Evolutionary conservation across 2,888 invertebrate species (phyloP).

Genomic region (Orthosia gracilis): DNA sequence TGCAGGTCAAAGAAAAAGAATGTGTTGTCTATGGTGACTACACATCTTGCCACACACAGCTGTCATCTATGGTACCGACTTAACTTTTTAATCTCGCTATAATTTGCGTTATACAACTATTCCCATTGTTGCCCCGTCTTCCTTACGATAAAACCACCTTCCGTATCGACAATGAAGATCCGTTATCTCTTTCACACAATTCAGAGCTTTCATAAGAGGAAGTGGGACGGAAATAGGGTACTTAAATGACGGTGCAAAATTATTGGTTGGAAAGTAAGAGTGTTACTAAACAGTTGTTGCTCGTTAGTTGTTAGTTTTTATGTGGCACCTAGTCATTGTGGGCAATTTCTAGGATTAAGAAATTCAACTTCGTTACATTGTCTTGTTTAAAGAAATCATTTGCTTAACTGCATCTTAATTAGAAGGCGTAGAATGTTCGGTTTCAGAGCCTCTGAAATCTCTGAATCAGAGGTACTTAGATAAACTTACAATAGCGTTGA

Average conservation of each 20-base stretch:
- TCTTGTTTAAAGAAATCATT: background rate
- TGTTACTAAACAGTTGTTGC: slow-evolving; percentile 47
- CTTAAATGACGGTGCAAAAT: slow-evolving; percentile 62
- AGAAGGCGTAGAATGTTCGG: background rate
- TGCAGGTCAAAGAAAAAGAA: slow-evolving; percentile 20
- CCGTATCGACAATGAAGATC: slow-evolving; percentile 62
- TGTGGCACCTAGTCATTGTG: slow-evolving; percentile 20
- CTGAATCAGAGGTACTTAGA: background rate
- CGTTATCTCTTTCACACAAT: slow-evolving; percentile 69
- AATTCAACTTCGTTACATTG: slow-evolving; percentile 9
- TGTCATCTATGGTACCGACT: slow-evolving; percentile 25
- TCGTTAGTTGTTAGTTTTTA: slow-evolving; percentile 41
- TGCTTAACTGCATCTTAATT: background rate
- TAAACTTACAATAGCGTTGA: background rate
- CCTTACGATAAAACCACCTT: slow-evolving; percentile 62
- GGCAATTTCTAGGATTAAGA: slow-evolving; percentile 25
- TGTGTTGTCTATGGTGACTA: slow-evolving; percentile 52
- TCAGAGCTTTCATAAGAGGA: slow-evolving; percentile 61
- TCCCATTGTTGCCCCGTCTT: slow-evolving; percentile 64
- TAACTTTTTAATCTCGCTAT: slow-evolving; percentile 45
- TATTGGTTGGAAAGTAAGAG: slow-evolving; percentile 63
- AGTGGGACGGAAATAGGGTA: slow-evolving; percentile 63
- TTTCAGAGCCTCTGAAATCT: too few relatives aligned
- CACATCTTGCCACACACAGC: slow-evolving; percentile 36
- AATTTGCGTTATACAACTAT: slow-evolving; percentile 59